Conservation (phyloP, 1,140 invertebrate genomes). For the Stratiolaelaps scimitus region DNA sequence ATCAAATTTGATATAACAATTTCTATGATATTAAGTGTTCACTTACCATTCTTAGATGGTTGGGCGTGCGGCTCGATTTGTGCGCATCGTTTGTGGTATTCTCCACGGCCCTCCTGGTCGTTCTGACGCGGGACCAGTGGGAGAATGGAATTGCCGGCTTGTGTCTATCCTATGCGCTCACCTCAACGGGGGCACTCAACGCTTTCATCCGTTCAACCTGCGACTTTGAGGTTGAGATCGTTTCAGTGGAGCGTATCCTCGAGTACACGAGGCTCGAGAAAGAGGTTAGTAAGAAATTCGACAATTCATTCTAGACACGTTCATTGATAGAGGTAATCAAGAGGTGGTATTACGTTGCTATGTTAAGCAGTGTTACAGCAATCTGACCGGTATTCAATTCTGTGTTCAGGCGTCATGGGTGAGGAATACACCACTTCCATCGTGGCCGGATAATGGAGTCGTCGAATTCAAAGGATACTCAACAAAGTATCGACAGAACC, state of each 20-base stretch:
- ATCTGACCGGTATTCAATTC: no score
- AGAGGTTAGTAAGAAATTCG: constrained; percentile 23
- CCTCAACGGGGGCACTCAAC: not conserved
- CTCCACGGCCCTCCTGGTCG: constrained; percentile 43
- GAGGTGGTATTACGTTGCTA: no score
- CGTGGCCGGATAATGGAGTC: constrained; percentile 56
- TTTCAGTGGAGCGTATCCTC: constrained; percentile 20
- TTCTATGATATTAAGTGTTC: no score
- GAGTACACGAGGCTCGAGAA: constrained; percentile 21
- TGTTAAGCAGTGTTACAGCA: no score
- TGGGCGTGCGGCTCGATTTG: constrained; percentile 43
- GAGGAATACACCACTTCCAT: not conserved
- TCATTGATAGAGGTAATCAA: no score
- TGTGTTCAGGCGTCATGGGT: not conserved
- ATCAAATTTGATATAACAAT: no score
- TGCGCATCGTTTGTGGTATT: constrained; percentile 41
- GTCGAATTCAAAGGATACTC: constrained; percentile 56
- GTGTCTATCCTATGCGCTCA: not conserved
- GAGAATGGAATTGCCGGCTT: constrained; percentile 46
- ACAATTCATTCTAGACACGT: no score
- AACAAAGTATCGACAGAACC: constrained; percentile 51
- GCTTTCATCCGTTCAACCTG: not conserved
- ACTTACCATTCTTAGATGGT: no score
- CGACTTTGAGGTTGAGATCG: constrained; percentile 27
- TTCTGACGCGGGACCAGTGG: constrained; percentile 42